phyloP scores from a whole-genome alignment of 2,888 invertebrate species.

The Agrochola lota region DNA sequence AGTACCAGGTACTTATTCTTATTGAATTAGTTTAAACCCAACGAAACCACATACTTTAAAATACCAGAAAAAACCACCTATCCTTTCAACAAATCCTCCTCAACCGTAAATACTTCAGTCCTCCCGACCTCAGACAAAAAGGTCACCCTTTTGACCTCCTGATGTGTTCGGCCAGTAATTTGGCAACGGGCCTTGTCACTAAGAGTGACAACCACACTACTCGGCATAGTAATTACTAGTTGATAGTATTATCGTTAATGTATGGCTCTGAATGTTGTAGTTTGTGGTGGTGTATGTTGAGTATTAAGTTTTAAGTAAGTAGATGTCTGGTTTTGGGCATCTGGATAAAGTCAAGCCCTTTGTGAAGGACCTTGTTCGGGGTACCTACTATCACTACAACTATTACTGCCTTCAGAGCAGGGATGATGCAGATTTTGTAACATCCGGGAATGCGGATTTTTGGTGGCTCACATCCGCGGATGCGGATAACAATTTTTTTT shows the following conservation, averaged over 20 bases:
- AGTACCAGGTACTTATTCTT: no score
- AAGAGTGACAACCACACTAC: constrained; percentile 20
- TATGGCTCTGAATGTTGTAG: neutral
- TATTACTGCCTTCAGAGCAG: no score
- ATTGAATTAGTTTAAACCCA: no score
- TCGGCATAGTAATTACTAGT: constrained; percentile 16
- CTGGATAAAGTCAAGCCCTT: no score
- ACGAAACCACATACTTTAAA: neutral
- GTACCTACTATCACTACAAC: no score
- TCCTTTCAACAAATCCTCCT: neutral
- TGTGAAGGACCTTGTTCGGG: no score
- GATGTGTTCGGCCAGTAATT: constrained; percentile 11
- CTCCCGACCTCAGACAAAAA: constrained; percentile 4
- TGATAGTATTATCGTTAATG: neutral
- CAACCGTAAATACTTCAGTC: neutral
- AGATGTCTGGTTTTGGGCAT: no score
- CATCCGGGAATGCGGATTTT: no score
- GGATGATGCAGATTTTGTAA: no score
- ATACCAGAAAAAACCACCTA: neutral
- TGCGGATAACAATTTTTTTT: no score
- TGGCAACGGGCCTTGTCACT: constrained; percentile 8
- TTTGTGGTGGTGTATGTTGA: neutral
- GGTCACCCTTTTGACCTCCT: constrained; percentile 1
- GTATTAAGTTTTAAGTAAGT: no score
- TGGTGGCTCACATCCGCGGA: no score